Evolutionary conservation across 2,797 vertebrate genomes (phyloP).

Genomic region (Chaenodraco wilsoni): DNA sequence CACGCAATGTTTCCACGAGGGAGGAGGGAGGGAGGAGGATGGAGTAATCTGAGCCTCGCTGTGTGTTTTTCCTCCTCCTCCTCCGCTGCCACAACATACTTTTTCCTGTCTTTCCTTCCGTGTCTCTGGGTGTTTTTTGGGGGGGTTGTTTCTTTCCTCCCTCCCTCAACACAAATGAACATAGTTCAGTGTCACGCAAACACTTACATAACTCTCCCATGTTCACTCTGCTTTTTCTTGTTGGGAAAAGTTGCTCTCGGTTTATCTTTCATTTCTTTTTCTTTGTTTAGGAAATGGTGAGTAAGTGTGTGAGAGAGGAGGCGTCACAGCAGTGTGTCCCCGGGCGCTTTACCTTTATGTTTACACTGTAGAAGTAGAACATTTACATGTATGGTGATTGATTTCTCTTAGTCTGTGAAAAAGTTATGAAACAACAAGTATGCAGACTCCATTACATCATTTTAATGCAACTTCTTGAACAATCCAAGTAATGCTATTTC

Average conservation of each 20-base stretch:
- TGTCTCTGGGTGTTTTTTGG: conserved; percentile 66
- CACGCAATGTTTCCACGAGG: conserved; percentile 84
- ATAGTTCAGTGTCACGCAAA: conserved; percentile 84
- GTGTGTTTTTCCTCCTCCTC: conserved; percentile 70
- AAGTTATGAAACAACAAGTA: background rate
- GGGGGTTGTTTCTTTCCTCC: conserved; percentile 65
- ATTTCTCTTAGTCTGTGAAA: background rate
- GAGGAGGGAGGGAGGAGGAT: conserved; percentile 63
- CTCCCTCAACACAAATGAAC: conserved; percentile 81
- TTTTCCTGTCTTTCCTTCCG: conserved; percentile 73
- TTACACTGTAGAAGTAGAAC: conserved; percentile 15
- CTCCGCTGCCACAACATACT: conserved; percentile 78
- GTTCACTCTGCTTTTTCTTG: conserved; percentile 46
- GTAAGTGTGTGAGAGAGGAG: conserved; percentile 23
- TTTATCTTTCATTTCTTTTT: conserved; percentile 33
- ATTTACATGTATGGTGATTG: conserved; percentile 24
- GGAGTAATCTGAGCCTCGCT: conserved; percentile 82
- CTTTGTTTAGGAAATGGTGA: conserved; percentile 10
- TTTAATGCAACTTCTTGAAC: too few species aligned
- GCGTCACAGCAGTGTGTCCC: background rate
- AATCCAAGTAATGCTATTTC: background rate
- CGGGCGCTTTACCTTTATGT: conserved; percentile 34
- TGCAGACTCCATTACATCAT: too few species aligned
- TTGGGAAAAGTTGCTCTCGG: conserved; percentile 55
- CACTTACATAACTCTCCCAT: conserved; percentile 76